Evolutionary conservation across 2,888 invertebrate species (phyloP).

Genomic region (Hirtodrosophila trivittata): DNA sequence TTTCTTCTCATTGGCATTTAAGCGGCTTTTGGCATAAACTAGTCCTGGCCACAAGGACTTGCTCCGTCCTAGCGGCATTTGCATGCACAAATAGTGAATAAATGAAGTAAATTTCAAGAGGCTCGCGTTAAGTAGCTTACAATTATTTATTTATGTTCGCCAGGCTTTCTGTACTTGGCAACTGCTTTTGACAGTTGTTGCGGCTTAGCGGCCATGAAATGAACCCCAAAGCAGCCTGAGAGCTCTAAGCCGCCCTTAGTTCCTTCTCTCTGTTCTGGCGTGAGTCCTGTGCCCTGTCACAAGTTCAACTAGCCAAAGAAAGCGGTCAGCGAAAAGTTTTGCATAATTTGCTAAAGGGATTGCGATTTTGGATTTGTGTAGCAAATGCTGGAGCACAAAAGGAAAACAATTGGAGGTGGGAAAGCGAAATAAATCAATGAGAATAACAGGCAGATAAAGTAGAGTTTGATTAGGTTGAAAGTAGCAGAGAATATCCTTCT

Average conservation of each 20-base stretch:
- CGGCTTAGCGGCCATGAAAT: slow-evolving; percentile 59
- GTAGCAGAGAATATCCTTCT: no score
- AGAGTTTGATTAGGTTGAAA: no score
- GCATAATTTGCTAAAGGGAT: slow-evolving; percentile 49
- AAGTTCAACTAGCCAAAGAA: slow-evolving; percentile 15
- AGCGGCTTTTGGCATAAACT: slow-evolving; percentile 39
- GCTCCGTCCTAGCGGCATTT: slow-evolving; percentile 43
- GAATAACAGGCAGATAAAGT: no score
- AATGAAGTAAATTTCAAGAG: slow-evolving; percentile 27
- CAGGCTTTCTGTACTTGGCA: slow-evolving; percentile 36
- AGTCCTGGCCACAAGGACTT: slow-evolving; percentile 20
- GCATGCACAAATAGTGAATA: slow-evolving; percentile 38
- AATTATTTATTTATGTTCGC: slow-evolving; percentile 69
- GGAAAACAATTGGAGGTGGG: neutral
- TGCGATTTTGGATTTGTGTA: slow-evolving; percentile 18
- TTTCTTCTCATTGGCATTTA: slow-evolving; percentile 22
- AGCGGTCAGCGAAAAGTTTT: slow-evolving; percentile 42
- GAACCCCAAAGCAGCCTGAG: slow-evolving; percentile 40
- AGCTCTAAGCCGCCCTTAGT: slow-evolving; percentile 7
- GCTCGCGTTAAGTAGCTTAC: slow-evolving; percentile 61
- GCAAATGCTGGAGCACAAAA: no score
- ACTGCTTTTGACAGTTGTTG: slow-evolving; percentile 60
- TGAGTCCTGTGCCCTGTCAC: slow-evolving; percentile 9
- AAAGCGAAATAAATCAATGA: neutral
- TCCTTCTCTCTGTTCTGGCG: no score